Conservation (phyloP, 2,113 vertebrate genomes). For the Galeopterus variegatus region DNA sequence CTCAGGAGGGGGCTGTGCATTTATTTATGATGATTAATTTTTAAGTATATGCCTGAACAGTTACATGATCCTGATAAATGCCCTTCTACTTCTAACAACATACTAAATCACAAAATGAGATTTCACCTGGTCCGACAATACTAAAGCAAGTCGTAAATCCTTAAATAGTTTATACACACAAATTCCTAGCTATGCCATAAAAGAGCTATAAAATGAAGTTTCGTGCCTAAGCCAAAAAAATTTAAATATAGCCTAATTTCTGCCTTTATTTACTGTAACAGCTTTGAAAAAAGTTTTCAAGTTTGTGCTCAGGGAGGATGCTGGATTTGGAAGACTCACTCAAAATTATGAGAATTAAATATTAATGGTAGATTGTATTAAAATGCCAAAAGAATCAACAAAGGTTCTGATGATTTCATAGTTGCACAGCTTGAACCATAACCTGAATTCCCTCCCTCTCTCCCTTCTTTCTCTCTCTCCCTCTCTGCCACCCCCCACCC, state of each 20-base stretch:
- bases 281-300: constrained; percentile 17
- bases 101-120: background rate
- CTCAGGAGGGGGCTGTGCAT: background rate
- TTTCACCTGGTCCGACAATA: constrained; percentile 16
- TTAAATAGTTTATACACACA: background rate
- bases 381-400: constrained; percentile 53
- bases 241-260: constrained; percentile 44
- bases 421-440: background rate
- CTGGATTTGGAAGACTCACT: background rate
- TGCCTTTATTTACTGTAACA: constrained; percentile 33
- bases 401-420: constrained; percentile 12
- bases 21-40: constrained; percentile 30
- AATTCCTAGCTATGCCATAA: background rate
- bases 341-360: constrained; percentile 74
- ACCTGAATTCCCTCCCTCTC: background rate
- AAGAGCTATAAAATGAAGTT: constrained; percentile 37
- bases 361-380: constrained; percentile 66
- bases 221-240: constrained; percentile 36
- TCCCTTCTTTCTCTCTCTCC: background rate
- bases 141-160: background rate
- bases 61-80: background rate
- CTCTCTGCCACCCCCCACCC: no score
- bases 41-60: constrained; percentile 14
- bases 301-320: constrained; percentile 19
- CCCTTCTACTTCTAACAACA: background rate